phyloP scores from a whole-genome alignment of 2,888 invertebrate genomes.

The Acrobasis repandana region DNA sequence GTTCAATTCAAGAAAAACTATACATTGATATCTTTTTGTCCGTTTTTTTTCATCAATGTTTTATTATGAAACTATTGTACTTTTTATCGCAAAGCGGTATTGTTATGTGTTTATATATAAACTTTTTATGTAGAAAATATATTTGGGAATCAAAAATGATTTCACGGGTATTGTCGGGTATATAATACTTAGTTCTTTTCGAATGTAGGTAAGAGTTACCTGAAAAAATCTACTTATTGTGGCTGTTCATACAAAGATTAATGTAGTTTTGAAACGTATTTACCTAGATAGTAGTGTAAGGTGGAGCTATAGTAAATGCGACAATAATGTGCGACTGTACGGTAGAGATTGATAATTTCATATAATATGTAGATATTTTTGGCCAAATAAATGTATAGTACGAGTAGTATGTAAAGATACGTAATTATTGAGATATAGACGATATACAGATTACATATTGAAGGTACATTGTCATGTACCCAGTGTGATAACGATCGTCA shows the following conservation, averaged over 20 bases:
- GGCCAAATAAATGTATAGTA: conserved; percentile 38
- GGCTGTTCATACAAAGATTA: background rate
- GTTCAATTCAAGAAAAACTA: too few species aligned
- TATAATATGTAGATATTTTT: conserved; percentile 30
- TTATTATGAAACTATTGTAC: background rate
- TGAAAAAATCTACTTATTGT: background rate
- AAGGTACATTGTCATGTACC: too few species aligned
- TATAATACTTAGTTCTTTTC: background rate
- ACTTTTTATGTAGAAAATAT: background rate
- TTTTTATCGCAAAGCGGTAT: background rate
- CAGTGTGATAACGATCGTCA: too few species aligned
- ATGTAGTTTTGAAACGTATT: background rate
- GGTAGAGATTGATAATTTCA: conserved; percentile 27
- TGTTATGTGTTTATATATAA: background rate
- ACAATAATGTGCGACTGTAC: conserved; percentile 48
- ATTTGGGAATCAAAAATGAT: background rate
- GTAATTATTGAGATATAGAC: conserved; percentile 1
- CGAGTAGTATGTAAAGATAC: conserved; percentile 8
- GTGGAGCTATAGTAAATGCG: conserved; percentile 39
- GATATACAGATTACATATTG: background rate
- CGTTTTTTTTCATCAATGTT: background rate
- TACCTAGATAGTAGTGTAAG: conserved; percentile 4
- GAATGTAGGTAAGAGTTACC: background rate
- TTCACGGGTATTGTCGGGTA: background rate
- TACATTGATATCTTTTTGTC: too few species aligned